Base-by-base conservation (phyloP, 2,888 invertebrate species). In the Campopleginae sp. region DNA sequence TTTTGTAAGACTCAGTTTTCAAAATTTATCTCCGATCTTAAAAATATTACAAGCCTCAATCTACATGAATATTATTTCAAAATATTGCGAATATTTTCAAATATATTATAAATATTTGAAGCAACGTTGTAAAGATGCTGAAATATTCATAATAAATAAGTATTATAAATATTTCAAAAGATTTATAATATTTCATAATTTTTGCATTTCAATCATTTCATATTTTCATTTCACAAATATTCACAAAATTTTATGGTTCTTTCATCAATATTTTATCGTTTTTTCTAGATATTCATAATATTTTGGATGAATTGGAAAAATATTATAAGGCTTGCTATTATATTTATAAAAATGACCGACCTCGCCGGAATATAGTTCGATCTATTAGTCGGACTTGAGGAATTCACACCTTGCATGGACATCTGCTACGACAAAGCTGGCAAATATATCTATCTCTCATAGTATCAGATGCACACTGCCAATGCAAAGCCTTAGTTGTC, bases 401-500 rank as follows among this genome's bases (percentile, higher is more conserved):
- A 38, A 46, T 51, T 70, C 66, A 70, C 17, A 66, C 80, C 70
- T 76, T 12, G 63, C 38, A 82, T 77, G 19, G n/a, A n/a, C n/a
- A 44, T 66, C 63, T 31, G 31, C n/a, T 27, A 51, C 54, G 19
- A 31, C 27, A 58, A 58, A 66, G 65, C 77, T 65, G 3, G 63
- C 65, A 71, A 65, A 72, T 82, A 77, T 66, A 44, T 71, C 65
- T 44, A 58, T 33, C 51, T 77, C 44, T 71, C 65, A 78, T 78
- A 65, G 54, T 42, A 46, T 66, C 51, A 58, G 77, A 82, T 82
- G 77, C 77, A 63, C 23, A 72, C 77, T 77, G 51, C 71, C 71
- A 65, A 77, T 71, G 72, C 54, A 77, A 77, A 77, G 72, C 54
- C 54, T 72, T 54, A 82, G 77, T 77, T 72, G n/a, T 54, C 54